Evolutionary conservation across 1,140 invertebrate genomes (phyloP), one percentile per base, ranked within the genome.

Genomic region (Holcopasites calliopsidis): DNA sequence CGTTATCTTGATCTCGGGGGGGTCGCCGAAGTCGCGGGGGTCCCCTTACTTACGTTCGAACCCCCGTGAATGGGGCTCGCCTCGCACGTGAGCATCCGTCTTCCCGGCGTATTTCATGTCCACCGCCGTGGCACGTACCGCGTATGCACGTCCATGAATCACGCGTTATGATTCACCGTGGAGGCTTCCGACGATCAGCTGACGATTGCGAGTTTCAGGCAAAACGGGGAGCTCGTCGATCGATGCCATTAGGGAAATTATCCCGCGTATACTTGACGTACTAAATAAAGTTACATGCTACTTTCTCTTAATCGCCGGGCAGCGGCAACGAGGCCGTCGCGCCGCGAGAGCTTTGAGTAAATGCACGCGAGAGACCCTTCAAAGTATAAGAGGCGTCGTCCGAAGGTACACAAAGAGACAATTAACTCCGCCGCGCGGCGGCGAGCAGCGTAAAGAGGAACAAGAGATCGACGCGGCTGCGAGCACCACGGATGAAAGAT

Each of bases 1-100:
- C 60, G 83, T 88, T 88, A 88, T 89, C 86, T 89, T 66, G 75
- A 87, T 87, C 84, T 84, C 68, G n/a, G 21, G 66, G 61, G 77
- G 75, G 61, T 60, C 42, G 64, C 23, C 75, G 18, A 49, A 76
- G 52, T 38, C 71, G 47, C 26, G 42, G 57, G 55, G 73, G 55
- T 69, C 79, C 69, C 79, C 49, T 74, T 78, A 68, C 69, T 82
- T 77, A 77, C 68, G 62, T 55, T 42, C 62, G 49, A 77, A 72
- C 74, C 74, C 70, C 60, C 55, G 40, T 58, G 38, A 60, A 62
- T 50, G n/a, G 47, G 35, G 16, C 40, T 35, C 31, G 38, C 4
- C 47, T 31, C 47, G 58, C 71, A 35, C 47, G 71, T 61, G 76
- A 64, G 76, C 44, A 49, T 50, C 52, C 42, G 78, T 35, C 74